phyloP scores from a whole-genome alignment of 2,113 vertebrate genomes.

The Notothenia rossii region DNA sequence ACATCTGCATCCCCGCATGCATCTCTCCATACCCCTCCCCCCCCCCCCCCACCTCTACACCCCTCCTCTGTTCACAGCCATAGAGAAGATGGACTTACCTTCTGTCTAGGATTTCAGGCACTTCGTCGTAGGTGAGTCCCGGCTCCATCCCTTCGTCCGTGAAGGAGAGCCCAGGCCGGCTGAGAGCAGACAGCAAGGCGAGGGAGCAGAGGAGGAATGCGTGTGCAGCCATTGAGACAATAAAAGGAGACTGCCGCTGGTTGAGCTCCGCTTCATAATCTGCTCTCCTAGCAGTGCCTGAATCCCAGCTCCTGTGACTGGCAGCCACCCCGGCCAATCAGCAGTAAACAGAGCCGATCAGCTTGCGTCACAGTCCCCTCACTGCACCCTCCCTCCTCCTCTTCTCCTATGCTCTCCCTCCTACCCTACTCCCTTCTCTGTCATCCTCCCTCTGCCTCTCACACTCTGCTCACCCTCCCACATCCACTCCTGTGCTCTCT shows the following conservation, averaged over 20 bases:
- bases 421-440: constrained; percentile 66
- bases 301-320: constrained; percentile 76
- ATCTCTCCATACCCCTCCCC: constrained; percentile 48
- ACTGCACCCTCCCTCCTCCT: constrained; percentile 33
- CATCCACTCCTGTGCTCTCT: constrained; percentile 64
- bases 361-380: constrained; percentile 81
- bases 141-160: constrained; percentile 70
- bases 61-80: constrained; percentile 51
- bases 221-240: constrained; percentile 88
- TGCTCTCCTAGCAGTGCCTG: constrained; percentile 83
- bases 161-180: constrained; percentile 72
- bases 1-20: constrained; percentile 75
- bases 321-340: constrained; percentile 76
- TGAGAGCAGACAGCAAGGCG: constrained; percentile 76
- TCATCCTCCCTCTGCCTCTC: constrained; percentile 68
- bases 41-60: constrained; percentile 12
- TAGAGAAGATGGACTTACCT: constrained; percentile 80
- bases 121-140: constrained; percentile 81
- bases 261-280: constrained; percentile 86
- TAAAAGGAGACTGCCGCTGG: constrained; percentile 81
- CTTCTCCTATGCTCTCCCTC: constrained; percentile 36
- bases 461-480: constrained; percentile 64
- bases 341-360: constrained; percentile 60
- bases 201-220: constrained; percentile 81
- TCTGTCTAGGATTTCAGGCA: constrained; percentile 86